These are phyloP conservation scores for Noctua comes DNA, from an alignment of 2,888 invertebrate species.

Conservation along the genomic window DNA sequence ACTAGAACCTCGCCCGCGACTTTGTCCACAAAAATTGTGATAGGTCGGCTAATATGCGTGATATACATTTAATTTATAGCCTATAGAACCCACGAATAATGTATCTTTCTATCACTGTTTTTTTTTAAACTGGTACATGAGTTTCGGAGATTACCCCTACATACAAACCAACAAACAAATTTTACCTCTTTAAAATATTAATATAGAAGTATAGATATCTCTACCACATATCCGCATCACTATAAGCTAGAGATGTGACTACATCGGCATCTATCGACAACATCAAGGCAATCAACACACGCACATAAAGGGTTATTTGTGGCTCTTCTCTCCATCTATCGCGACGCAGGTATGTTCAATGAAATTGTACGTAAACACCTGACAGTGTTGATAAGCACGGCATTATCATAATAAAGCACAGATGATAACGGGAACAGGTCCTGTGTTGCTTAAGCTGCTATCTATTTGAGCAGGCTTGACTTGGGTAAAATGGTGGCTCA, in stretches of 20 bases:
- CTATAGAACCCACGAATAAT: too few species aligned
- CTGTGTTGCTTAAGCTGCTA: conserved; percentile 9
- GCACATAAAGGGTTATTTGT: conserved; percentile 37
- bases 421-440: conserved; percentile 24
- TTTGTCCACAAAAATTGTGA: too few species aligned
- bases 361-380: conserved; percentile 67
- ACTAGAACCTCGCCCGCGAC: too few species aligned
- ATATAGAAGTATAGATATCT: neutral
- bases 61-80: too few species aligned
- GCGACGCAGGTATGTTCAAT: conserved; percentile 58
- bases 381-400: conserved; percentile 58
- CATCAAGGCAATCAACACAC: conserved; percentile 36
- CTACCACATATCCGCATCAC: neutral
- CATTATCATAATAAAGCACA: conserved; percentile 62
- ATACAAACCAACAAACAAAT: too few species aligned
- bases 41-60: too few species aligned
- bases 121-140: too few species aligned
- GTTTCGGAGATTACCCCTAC: too few species aligned
- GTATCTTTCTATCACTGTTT: too few species aligned
- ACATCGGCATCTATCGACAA: conserved; percentile 14
- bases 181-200: too few species aligned
- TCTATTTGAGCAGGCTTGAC: conserved; percentile 8
- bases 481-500: neutral
- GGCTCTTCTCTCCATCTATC: conserved; percentile 25
- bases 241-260: neutral